Base-by-base conservation (phyloP, 2,113 vertebrate species). In the Eudyptes chrysolophus region DNA sequence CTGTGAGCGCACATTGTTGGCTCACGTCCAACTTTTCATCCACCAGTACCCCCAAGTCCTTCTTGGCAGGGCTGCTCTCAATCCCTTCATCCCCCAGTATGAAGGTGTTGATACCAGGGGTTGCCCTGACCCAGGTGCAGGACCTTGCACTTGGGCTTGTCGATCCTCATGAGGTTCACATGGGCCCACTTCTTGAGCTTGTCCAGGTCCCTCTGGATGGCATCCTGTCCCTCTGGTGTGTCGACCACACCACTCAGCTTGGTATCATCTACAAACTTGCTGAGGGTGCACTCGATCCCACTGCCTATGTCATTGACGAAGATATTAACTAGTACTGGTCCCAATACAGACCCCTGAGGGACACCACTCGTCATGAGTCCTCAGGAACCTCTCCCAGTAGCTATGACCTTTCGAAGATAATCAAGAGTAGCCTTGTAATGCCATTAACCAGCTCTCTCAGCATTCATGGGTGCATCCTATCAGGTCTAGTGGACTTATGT, bases 1-100 rank as follows among this genome's bases (percentile, higher is more conserved):
- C 60, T 38, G 16, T 1, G 2, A 62, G 60, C 2, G 3, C 36
- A 17, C 25, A 7, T 38, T 36, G 25, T 6, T 2, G 4, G 16
- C 16, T 62, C 16, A 27, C 27, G 60, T 38, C 60, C 60, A 62
- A 4, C 60, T 27, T 38, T 38, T 38, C 60, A 27, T 38, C 60
- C 36, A 38, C 16, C 25, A 38, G 11, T 27, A 38, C 60, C 11
- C 60, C 25, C 1, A 62, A 27, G 60, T 38, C 36, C 36, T 36
- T 17, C 24, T 62, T 7, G 0, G 11, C 25, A 62, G 60, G 36
- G 36, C 36, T 62, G 36, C 36, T 18, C 36, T 62, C 60, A 38
- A 38, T 38, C 25, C 36, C 60, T 62, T 62, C 60, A 27, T 62
- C 60, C 36, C 36, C 24, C 16, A 27, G 60, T n/a, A n/a, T n/a